phyloP scores from a whole-genome alignment of 1,140 invertebrate genomes.

The Lepeophtheirus salmonis region DNA sequence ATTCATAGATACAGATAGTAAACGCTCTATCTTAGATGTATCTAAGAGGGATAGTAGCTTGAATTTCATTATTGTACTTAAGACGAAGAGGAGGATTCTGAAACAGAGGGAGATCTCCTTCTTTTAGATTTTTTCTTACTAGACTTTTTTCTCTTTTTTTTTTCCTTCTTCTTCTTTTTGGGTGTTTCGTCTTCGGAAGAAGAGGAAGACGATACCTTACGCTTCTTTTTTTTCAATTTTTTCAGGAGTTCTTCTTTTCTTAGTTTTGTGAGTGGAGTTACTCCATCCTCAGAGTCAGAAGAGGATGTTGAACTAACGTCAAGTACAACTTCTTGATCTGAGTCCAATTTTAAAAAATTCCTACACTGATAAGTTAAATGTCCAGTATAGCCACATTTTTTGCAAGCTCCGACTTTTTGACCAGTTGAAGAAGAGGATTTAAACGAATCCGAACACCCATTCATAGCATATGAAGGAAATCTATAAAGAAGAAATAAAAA shows the following conservation, averaged over 20 bases:
- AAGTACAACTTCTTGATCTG: conserved; percentile 53
- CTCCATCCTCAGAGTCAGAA: conserved; percentile 55
- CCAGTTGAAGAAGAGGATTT: not conserved
- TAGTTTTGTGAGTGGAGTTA: conserved; percentile 52
- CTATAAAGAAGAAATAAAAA: not conserved
- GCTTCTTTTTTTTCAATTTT: conserved; percentile 35
- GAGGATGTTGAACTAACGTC: conserved; percentile 91
- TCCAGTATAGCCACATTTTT: conserved; percentile 82
- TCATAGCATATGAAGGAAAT: not conserved
- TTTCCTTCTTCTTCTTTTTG: conserved; percentile 15
- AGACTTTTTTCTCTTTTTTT: conserved; percentile 17
- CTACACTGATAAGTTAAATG: conserved; percentile 89
- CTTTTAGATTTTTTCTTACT: conserved; percentile 16
- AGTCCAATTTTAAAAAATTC: conserved; percentile 69
- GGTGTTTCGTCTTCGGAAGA: conserved; percentile 16
- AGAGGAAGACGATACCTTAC: conserved; percentile 21
- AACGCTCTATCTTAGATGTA: no score
- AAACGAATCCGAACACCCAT: not conserved
- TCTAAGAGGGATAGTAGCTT: not conserved
- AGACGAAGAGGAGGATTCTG: not conserved
- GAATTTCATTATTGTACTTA: not conserved
- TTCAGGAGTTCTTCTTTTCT: conserved; percentile 38
- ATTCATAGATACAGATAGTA: no score
- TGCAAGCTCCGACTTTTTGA: conserved; percentile 42
- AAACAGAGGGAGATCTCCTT: not conserved